Percentiles rank a stretch among this genome's conserved stretches.
These are phyloP conservation scores for Lagorchestes hirsutus DNA, from an alignment of 2,797 vertebrate genomes.

Conservation along the genomic window DNA sequence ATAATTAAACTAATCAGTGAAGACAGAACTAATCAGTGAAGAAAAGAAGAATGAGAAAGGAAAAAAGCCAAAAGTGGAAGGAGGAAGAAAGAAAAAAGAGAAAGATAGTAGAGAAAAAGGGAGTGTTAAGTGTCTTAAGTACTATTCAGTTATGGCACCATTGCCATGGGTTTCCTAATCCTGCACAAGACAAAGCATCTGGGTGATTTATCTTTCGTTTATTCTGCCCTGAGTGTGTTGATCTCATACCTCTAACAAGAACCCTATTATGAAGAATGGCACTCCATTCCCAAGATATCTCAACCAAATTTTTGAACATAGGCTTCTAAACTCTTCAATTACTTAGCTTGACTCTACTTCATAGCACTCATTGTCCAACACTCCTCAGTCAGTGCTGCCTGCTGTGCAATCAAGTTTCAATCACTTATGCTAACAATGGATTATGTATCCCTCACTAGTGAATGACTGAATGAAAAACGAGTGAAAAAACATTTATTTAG, in stretches of 20 bases:
- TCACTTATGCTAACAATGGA: neutral
- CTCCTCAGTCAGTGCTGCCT: conserved; percentile 17
- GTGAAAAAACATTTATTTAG: neutral
- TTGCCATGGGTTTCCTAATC: neutral
- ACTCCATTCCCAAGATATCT: neutral
- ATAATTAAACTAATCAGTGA: neutral
- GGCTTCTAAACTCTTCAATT: conserved; percentile 42
- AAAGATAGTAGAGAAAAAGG: conserved; percentile 3
- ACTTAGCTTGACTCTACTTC: conserved; percentile 20
- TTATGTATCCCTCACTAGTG: neutral
- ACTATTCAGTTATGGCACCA: neutral
- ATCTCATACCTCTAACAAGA: neutral
- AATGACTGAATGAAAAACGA: neutral
- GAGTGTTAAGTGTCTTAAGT: neutral
- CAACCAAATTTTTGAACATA: neutral
- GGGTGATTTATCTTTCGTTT: conserved; percentile 38
- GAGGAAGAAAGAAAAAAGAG: neutral
- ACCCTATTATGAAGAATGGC: conserved; percentile 9
- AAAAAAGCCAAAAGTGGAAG: conserved; percentile 15
- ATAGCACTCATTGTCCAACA: conserved; percentile 13
- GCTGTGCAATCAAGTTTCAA: conserved; percentile 51
- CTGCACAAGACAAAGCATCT: neutral
- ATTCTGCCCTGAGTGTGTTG: neutral
- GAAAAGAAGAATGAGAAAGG: neutral
- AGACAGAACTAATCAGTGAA: conserved; percentile 2